Evolutionary conservation across 2,113 vertebrate species (phyloP), one percentile per base, ranked within the genome.

Genomic region (Cavia porcellus): DNA sequence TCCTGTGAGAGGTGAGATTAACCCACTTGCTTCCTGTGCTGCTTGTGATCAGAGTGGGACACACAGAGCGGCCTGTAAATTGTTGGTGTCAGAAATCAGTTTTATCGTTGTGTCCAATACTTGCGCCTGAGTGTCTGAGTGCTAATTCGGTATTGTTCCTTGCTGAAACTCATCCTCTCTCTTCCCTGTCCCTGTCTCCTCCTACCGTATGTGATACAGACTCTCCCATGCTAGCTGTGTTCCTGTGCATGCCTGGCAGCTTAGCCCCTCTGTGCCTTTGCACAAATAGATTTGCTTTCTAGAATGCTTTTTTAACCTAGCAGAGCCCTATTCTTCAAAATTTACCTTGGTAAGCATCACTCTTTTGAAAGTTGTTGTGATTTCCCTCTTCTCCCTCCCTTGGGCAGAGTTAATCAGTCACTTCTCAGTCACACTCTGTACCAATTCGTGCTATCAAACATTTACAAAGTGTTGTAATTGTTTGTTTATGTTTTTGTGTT

Each of bases 401-500:
- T 52, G 7, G 82, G 72, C 74, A 88, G 42, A 87, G 97, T 95
- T 97, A 97, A 97, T 98, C 82, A 98, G 95, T 97, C 61, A 97
- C 95, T 89, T 83, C 35, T 74, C 66, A 94, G 66, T 82, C 89
- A 86, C 47, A 64, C 64, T 89, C 72, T 91, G 90, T 97, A 91
- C 79, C 89, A 82, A 55, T 70, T 86, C 93, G 64, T 85, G 64
- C 88, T 97, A 95, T 96, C 95, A 97, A 98, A 96, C 95, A 97
- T 97, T 97, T 84, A 95, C 89, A 86, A 85, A 92, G 50, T 95
- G 92, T 95, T 97, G 95, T 97, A 97, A 96, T 97, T 94, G 85
- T 93, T 79, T 97, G 86, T 90, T 93, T 96, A 79, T 96, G 96
- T 91, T 90, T 91, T 90, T 85, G 1, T 91, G n/a, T 45, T 81